Conservation (phyloP, 1,140 invertebrate genomes). For the Scylla paramamosain region DNA sequence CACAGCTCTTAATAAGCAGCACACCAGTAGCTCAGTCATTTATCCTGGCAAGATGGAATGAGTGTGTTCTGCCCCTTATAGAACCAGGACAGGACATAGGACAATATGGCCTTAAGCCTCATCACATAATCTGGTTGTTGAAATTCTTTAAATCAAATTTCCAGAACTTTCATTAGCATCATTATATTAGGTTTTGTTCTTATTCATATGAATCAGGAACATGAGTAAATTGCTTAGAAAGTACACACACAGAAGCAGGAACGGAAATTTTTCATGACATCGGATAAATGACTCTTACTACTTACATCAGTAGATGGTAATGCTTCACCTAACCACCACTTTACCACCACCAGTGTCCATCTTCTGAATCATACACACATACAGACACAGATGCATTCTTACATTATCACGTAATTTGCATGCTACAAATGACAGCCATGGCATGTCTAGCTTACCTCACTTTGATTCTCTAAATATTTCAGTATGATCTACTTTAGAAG, state of each 20-base stretch:
- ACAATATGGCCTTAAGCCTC: neutral
- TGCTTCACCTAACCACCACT: neutral
- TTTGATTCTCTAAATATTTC: neutral
- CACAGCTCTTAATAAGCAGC: neutral
- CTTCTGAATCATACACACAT: neutral
- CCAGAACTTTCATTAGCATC: too few species aligned
- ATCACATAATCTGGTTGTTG: too few species aligned
- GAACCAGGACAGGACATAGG: neutral
- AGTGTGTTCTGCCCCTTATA: neutral
- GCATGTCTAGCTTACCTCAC: neutral
- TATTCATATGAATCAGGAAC: too few species aligned
- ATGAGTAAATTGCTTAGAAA: too few species aligned
- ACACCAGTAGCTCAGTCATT: slow-evolving; percentile 14
- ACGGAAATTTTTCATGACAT: neutral
- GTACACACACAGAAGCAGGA: too few species aligned
- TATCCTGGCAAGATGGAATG: neutral
- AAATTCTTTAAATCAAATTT: too few species aligned
- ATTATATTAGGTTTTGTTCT: too few species aligned
- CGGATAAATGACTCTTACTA: slow-evolving; percentile 22
- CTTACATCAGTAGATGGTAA: neutral
- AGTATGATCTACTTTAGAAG: neutral
- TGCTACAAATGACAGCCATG: neutral
- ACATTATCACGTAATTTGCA: neutral
- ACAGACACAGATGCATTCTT: neutral
- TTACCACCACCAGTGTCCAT: neutral